Conservation (phyloP, 2,797 vertebrate species). For the Cyclopterus lumpus region DNA sequence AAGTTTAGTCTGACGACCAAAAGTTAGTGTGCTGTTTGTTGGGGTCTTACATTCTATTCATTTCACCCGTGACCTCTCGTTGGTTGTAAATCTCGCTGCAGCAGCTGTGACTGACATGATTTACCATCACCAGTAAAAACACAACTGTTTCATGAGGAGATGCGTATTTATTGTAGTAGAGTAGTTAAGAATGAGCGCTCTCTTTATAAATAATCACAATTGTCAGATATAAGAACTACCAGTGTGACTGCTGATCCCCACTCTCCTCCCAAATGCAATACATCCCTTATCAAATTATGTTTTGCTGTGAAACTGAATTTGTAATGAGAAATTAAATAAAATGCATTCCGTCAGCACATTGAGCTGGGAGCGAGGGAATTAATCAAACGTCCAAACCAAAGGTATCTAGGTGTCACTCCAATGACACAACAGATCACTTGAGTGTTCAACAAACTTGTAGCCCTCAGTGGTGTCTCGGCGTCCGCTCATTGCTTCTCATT, state of each 20-base stretch:
- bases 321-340: background rate
- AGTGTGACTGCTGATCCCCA: background rate
- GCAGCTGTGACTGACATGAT: constrained; percentile 21
- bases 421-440: constrained; percentile 20
- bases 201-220: background rate
- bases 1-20: background rate
- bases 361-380: background rate
- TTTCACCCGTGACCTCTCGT: background rate
- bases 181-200: background rate
- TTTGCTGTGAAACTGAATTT: background rate
- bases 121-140: constrained; percentile 3
- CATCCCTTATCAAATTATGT: background rate
- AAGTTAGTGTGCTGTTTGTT: constrained; percentile 27
- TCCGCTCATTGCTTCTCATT: constrained; percentile 31
- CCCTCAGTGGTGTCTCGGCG: background rate
- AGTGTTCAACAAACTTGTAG: constrained; percentile 47
- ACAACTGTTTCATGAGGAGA: constrained; percentile 7
- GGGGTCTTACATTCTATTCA: background rate
- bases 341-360: background rate
- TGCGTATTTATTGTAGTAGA: background rate
- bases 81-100: background rate
- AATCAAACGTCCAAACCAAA: constrained; percentile 8
- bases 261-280: background rate
- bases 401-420: constrained; percentile 12
- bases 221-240: background rate